phyloP scores from a whole-genome alignment of 2,888 invertebrate genomes.

The Antheraea yamamai region DNA sequence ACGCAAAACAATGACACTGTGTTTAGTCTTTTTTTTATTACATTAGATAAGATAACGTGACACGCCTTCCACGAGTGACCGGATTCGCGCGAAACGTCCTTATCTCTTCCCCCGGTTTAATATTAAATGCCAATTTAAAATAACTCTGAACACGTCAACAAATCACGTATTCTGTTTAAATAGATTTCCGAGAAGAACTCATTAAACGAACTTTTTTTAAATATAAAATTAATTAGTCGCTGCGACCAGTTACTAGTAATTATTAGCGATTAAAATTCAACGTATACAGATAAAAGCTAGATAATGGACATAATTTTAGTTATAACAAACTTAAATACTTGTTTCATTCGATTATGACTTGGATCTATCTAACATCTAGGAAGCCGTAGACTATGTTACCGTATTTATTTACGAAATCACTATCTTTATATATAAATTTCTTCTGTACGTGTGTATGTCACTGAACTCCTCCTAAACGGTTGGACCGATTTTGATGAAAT shows the following conservation, averaged over 20 bases:
- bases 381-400: too few species aligned
- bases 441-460: too few species aligned
- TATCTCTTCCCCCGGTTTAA: background rate
- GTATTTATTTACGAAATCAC: too few species aligned
- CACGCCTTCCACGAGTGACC: constrained; percentile 21
- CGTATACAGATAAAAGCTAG: background rate
- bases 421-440: too few species aligned
- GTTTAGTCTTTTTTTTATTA: constrained; percentile 10
- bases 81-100: constrained; percentile 14
- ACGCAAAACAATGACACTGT: constrained; percentile 1
- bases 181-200: too few species aligned
- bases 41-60: constrained; percentile 21
- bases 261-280: background rate
- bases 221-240: too few species aligned
- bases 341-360: background rate
- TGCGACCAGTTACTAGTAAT: background rate
- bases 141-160: background rate
- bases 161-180: background rate
- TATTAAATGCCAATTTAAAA: background rate
- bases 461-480: too few species aligned
- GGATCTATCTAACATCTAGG: background rate
- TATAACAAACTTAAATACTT: background rate
- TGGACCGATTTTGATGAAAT: too few species aligned
- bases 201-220: too few species aligned
- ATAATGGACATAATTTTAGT: background rate